Evolutionary conservation across 2,888 invertebrate genomes (phyloP).

Genomic region (Lasius fuliginosus): DNA sequence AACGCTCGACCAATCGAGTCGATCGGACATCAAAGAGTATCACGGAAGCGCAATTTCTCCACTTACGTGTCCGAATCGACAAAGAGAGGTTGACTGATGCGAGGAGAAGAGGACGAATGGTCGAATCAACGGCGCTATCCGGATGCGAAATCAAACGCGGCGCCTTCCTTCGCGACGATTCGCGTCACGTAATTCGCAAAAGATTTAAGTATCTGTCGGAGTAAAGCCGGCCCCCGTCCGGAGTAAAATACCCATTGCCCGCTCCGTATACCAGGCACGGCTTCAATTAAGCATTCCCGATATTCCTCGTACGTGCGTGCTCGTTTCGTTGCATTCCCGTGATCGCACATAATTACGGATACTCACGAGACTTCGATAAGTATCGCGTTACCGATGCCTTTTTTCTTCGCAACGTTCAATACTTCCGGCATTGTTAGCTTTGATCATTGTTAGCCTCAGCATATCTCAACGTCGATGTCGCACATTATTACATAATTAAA

Average conservation of each 20-base stretch:
- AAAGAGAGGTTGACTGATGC: slow-evolving; percentile 44
- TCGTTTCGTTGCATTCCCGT: slow-evolving; percentile 34
- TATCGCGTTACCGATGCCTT: slow-evolving; percentile 8
- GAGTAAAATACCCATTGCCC: slow-evolving; percentile 2
- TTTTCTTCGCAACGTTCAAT: background rate
- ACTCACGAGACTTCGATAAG: slow-evolving; percentile 1
- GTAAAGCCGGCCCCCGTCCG: slow-evolving; percentile 26
- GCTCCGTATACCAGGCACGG: slow-evolving; percentile 45
- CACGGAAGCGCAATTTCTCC: slow-evolving; percentile 52
- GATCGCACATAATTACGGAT: slow-evolving; percentile 45
- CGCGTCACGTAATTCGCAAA: slow-evolving; percentile 56
- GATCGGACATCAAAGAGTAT: slow-evolving; percentile 55
- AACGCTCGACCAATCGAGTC: slow-evolving; percentile 41
- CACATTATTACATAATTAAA: background rate
- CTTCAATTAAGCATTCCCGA: slow-evolving; percentile 55
- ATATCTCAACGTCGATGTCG: background rate
- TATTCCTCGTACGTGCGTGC: slow-evolving; percentile 45
- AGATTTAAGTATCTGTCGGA: slow-evolving; percentile 53
- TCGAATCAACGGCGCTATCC: slow-evolving; percentile 28
- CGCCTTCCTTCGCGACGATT: slow-evolving; percentile 21
- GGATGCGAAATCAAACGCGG: slow-evolving; percentile 41
- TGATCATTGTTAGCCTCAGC: background rate
- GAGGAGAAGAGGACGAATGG: slow-evolving; percentile 32
- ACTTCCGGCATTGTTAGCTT: slow-evolving; percentile 4
- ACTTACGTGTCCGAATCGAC: slow-evolving; percentile 47